phyloP scores from a whole-genome alignment of 2,113 vertebrate genomes.

The Gallinago paraguaiae region DNA sequence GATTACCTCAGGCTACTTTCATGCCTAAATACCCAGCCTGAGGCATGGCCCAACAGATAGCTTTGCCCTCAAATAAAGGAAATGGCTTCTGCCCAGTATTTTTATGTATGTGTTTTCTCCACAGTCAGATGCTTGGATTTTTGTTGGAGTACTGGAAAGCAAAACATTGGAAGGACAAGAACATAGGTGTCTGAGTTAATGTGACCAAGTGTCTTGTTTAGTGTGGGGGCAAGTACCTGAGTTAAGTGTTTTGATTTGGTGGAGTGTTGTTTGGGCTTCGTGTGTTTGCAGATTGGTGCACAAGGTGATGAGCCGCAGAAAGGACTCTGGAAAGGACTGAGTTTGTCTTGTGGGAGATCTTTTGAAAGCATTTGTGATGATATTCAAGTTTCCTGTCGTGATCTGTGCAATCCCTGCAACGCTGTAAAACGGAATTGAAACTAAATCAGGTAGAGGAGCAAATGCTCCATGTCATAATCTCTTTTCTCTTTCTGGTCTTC shows the following conservation, averaged over 20 bases:
- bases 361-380: not conserved
- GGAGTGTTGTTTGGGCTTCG: not conserved
- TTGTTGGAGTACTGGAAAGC: not conserved
- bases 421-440: not conserved
- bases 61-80: not conserved
- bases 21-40: not conserved
- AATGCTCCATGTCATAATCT: not conserved
- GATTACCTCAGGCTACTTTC: not conserved
- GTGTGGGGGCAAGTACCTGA: not conserved
- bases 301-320: not conserved
- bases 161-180: not conserved
- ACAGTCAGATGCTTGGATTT: not conserved
- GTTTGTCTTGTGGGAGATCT: not conserved
- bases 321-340: not conserved
- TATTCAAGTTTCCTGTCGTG: not conserved
- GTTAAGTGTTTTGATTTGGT: not conserved
- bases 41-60: not conserved
- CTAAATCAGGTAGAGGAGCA: not conserved
- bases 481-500: not conserved
- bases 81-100: not conserved
- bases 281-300: rapidly evolving
- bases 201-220: not conserved
- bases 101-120: not conserved
- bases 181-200: rapidly evolving
- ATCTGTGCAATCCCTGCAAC: not conserved